These are phyloP conservation scores for Brachyhypopomus gauderio DNA, from an alignment of 2,113 vertebrate species.

Conservation along the genomic window DNA sequence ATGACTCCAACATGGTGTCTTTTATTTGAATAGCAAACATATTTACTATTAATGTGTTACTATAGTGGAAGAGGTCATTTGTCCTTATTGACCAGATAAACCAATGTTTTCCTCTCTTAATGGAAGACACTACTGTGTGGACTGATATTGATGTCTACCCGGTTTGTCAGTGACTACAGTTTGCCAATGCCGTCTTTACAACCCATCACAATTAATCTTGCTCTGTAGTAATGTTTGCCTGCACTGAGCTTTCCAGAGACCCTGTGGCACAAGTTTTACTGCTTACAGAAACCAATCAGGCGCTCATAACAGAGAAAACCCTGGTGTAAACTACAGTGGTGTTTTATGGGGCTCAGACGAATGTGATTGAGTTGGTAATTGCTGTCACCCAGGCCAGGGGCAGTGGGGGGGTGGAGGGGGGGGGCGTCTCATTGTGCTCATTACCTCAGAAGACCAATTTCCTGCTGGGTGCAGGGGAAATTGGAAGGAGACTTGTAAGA, in stretches of 20 bases:
- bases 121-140: neutral
- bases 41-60: conserved; percentile 13
- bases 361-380: conserved; percentile 49
- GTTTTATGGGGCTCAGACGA: conserved; percentile 25
- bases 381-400: conserved; percentile 25
- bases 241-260: no score
- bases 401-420: neutral
- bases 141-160: neutral
- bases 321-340: conserved; percentile 36
- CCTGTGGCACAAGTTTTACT: neutral
- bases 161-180: neutral
- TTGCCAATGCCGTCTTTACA: neutral
- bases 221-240: neutral
- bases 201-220: neutral
- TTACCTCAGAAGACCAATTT: conserved; percentile 36
- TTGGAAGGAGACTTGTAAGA: conserved; percentile 43
- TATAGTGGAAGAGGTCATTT: conserved; percentile 11
- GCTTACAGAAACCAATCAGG: conserved; percentile 38
- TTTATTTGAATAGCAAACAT: conserved; percentile 16
- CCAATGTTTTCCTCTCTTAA: conserved; percentile 4
- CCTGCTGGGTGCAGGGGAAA: conserved; percentile 41
- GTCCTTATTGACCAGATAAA: conserved; percentile 7
- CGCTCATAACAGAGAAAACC: conserved; percentile 36
- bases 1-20: neutral
- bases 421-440: conserved; percentile 2